A percentile compares a stretch with the other conserved stretches of the same genome.
phyloP scores from a whole-genome alignment of 2,113 vertebrate species.

The Helogale parvula region DNA sequence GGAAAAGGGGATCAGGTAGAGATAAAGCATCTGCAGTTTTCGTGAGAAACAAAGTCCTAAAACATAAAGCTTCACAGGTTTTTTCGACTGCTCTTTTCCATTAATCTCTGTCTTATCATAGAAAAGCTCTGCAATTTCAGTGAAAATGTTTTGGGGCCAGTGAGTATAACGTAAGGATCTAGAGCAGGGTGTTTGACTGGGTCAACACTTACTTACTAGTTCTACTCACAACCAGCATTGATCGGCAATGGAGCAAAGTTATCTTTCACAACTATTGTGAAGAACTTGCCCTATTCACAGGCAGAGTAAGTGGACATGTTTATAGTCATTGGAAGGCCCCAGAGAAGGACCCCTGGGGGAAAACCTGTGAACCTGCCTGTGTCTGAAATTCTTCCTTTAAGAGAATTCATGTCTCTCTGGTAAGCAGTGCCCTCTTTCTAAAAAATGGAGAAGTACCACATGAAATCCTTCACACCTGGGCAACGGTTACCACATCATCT shows the following conservation, averaged over 20 bases:
- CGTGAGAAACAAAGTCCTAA: slow-evolving; percentile 30
- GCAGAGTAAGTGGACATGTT: neutral
- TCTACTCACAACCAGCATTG: slow-evolving; percentile 9
- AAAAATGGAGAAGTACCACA: slow-evolving; percentile 65
- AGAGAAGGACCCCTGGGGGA: neutral
- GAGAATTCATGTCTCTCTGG: slow-evolving; percentile 38
- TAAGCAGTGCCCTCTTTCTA: slow-evolving; percentile 77
- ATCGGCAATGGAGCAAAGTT: slow-evolving; percentile 1
- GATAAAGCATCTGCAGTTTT: slow-evolving; percentile 35
- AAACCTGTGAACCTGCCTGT: neutral
- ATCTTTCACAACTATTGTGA: slow-evolving; percentile 6
- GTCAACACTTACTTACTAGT: slow-evolving; percentile 41
- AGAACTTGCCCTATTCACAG: neutral
- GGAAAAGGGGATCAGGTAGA: slow-evolving; percentile 50
- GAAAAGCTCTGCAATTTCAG: slow-evolving; percentile 10
- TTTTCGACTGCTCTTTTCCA: neutral
- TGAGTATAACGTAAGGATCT: neutral
- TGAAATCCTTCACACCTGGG: neutral
- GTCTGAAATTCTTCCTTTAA: slow-evolving; percentile 37
- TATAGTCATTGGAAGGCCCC: neutral
- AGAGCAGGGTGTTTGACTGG: neutral
- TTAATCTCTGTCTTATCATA: neutral
- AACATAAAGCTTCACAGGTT: neutral
- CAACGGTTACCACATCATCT: neutral
- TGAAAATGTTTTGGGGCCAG: neutral